These are phyloP conservation scores for Philereme vetulata DNA, from an alignment of 2,888 invertebrate genomes.

Conservation along the genomic window DNA sequence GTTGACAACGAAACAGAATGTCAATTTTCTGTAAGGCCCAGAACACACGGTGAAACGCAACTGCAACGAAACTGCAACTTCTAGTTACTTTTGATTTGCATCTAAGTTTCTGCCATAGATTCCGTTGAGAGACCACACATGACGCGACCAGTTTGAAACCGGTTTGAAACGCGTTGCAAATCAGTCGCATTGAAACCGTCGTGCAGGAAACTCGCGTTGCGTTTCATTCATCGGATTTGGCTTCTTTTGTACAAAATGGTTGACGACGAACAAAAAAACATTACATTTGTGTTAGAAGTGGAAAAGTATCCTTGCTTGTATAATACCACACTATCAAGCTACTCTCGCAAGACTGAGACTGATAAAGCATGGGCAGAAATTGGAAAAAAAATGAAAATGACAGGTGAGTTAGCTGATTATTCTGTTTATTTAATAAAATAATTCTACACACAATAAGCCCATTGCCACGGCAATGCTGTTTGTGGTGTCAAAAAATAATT, in stretches of 20 bases:
- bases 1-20: no score
- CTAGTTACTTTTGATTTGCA: no score
- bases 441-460: neutral
- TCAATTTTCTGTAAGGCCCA: no score
- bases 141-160: no score
- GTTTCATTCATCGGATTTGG: no score
- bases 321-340: conserved; percentile 22
- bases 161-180: no score
- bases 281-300: conserved; percentile 21
- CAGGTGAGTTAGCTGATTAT: conserved; percentile 6
- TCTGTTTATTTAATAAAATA: neutral
- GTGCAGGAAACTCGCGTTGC: conserved; percentile 3
- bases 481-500: conserved; percentile 11
- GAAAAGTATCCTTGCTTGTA: conserved; percentile 22
- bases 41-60: no score
- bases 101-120: no score
- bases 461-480: conserved; percentile 12
- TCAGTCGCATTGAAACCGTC: no score
- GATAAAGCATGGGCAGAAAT: conserved; percentile 24
- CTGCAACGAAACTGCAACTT: no score
- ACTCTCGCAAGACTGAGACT: conserved; percentile 22
- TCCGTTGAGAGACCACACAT: no score
- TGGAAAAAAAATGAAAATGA: conserved; percentile 21
- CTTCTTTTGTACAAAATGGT: conserved; percentile 10
- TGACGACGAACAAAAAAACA: conserved; percentile 16